These are phyloP conservation scores for Aleadryas rufinucha DNA, from an alignment of 2,113 vertebrate genomes.

Conservation along the genomic window DNA sequence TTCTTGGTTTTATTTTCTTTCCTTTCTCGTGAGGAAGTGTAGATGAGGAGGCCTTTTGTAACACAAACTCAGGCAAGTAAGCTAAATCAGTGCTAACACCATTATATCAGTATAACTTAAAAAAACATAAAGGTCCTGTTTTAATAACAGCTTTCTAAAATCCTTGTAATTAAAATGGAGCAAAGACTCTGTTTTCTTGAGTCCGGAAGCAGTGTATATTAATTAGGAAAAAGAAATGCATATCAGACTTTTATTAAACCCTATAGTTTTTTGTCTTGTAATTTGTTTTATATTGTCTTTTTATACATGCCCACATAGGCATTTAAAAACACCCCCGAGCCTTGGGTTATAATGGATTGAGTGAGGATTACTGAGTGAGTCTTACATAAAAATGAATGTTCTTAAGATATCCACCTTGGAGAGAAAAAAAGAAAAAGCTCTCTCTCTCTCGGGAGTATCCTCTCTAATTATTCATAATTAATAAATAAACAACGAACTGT, in stretches of 20 bases:
- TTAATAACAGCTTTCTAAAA: neutral
- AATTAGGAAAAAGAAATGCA: neutral
- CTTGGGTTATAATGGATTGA: neutral
- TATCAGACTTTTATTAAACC: neutral
- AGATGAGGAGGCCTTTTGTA: neutral
- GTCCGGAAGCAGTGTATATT: neutral
- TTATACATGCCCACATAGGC: neutral
- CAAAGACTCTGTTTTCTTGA: neutral
- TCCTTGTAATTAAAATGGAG: neutral
- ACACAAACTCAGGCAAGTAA: neutral
- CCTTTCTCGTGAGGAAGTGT: neutral
- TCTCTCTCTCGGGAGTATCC: neutral
- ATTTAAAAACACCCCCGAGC: neutral
- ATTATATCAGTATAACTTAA: neutral
- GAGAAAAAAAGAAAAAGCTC: neutral
- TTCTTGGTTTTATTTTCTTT: neutral
- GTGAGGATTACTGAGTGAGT: neutral
- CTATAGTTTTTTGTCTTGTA: neutral
- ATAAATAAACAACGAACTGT: constrained; percentile 51
- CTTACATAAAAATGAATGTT: neutral
- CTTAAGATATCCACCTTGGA: neutral
- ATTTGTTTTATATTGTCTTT: neutral
- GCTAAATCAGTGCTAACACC: neutral
- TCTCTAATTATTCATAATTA: constrained; percentile 60
- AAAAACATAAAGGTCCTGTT: neutral